A percentile compares a stretch with the other conserved stretches of the same genome.
phyloP scores from a whole-genome alignment of 2,797 vertebrate species.

The Cossypha caffra region DNA sequence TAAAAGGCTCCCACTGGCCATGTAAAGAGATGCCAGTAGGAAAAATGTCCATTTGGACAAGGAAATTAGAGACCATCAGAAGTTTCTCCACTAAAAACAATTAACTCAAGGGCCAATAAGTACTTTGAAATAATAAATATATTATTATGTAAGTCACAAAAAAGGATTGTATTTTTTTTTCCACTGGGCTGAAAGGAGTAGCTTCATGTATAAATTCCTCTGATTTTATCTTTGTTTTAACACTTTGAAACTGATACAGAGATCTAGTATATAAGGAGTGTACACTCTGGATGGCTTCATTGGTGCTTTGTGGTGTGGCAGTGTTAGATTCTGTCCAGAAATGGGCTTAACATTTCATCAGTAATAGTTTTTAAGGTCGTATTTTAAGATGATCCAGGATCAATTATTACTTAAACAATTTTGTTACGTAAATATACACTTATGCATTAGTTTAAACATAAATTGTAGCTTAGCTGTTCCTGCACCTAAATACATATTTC shows the following conservation, averaged over 20 bases:
- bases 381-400: neutral
- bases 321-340: neutral
- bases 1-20: neutral
- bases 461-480: neutral
- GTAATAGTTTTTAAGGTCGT: neutral
- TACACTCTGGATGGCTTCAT: neutral
- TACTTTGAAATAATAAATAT: neutral
- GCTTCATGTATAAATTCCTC: neutral
- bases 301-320: neutral
- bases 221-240: neutral
- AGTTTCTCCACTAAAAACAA: neutral
- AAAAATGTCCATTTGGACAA: neutral
- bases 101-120: neutral
- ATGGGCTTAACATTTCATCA: neutral
- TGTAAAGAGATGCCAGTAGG: neutral
- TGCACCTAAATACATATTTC: neutral
- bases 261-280: neutral
- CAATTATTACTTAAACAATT: neutral
- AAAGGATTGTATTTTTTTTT: neutral
- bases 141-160: fast-evolving
- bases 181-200: neutral
- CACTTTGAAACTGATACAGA: neutral
- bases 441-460: neutral
- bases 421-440: neutral
- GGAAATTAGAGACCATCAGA: neutral